Evolutionary conservation across 2,113 vertebrate species (phyloP), one percentile per base, ranked within the genome.

Genomic region (Cercocebus atys): DNA sequence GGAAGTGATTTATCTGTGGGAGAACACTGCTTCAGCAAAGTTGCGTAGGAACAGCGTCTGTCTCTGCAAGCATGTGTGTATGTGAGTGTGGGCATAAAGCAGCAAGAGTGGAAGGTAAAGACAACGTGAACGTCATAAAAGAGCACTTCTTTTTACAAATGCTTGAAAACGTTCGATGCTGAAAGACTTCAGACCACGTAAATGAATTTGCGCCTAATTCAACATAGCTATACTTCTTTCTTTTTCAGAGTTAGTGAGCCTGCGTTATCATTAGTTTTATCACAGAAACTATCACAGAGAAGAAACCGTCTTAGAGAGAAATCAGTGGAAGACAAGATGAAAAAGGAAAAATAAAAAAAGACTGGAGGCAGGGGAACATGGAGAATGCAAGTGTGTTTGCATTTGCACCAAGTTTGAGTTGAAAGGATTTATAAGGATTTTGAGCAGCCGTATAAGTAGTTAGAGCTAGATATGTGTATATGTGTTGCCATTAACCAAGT

Each of bases 11-110:
- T 96, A 96, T 98, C 96, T 96, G 94, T 84, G 88, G 83, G 94
- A 98, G 97, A 97, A 97, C 97, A 96, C 92, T 97, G 57, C 97
- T 98, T 96, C 80, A 85, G 97, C 92, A 97, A 98, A 98, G 93
- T 98, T 98, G 96, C 93, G 52, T 92, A 95, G 97, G 91, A 95
- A 93, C 90, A 50, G 50, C 17, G n/a, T 96, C 88, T 70, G 47
- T 79, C 8, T 92, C 61, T 35, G 68, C 38, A 83, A 93, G 95
- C 52, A 12, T 7, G 79, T 76, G 95, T 66, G 80, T 23, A 22
- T n/a, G 27, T 40, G 75, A 13, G 89, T 47, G 66, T 22, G 13
- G 5, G 40, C 73, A 79, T 35, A 61, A 92, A 83, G 76, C 27
- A 79, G 72, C 0, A 0, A 86, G 7, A 88, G 57, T 70, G 23